A percentile compares a stretch with the other conserved stretches of the same genome.
phyloP scores from a whole-genome alignment of 2,113 vertebrate genomes.

The Mustela nigripes region DNA sequence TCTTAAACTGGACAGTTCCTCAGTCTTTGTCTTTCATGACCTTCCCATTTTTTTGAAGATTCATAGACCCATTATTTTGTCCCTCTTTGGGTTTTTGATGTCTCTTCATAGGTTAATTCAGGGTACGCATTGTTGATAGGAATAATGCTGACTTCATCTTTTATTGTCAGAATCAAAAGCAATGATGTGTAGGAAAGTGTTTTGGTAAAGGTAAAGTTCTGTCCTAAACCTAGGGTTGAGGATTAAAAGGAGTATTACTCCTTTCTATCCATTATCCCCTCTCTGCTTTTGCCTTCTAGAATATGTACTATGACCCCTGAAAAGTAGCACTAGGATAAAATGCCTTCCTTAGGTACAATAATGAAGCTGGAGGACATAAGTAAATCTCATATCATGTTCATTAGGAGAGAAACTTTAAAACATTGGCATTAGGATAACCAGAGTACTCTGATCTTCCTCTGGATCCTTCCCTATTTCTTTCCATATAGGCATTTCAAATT shows the following conservation, averaged over 20 bases:
- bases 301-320: not conserved
- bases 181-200: not conserved
- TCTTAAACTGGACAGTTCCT: not conserved
- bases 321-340: not conserved
- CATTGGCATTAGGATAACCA: not conserved
- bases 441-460: not conserved
- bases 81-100: not conserved
- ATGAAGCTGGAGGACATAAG: not conserved
- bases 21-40: not conserved
- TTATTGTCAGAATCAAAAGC: conserved; percentile 29
- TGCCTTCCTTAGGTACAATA: not conserved
- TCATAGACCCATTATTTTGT: not conserved
- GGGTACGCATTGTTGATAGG: not conserved
- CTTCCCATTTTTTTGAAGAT: not conserved
- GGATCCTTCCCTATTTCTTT: not conserved
- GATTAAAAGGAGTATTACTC: not conserved
- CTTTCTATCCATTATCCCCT: not conserved
- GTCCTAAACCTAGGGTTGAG: not conserved
- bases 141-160: conserved; percentile 37
- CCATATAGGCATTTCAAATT: not conserved
- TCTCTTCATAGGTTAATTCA: not conserved
- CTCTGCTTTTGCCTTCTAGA: not conserved
- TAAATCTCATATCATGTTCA: not conserved
- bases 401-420: not conserved
- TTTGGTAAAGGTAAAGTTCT: conserved; percentile 57